Percentiles rank a stretch among this genome's conserved stretches.
Evolutionary conservation across 1,140 invertebrate species (phyloP).

Genomic region (Antheraea mylitta): DNA sequence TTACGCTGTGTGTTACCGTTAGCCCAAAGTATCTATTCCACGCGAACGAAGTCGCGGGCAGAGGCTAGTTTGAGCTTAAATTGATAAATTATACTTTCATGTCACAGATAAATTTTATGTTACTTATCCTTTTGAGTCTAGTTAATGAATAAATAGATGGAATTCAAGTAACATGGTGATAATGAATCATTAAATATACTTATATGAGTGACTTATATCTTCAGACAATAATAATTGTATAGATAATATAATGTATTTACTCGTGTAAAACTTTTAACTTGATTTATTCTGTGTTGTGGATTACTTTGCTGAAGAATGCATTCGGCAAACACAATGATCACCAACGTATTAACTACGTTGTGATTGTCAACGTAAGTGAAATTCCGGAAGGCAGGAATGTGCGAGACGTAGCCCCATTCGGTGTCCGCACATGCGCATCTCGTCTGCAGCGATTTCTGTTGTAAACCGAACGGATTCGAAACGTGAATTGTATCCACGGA

Average conservation of each 20-base stretch:
- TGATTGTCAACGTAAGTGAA: constrained; percentile 62
- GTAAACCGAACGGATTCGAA: constrained; percentile 46
- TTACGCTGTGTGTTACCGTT: too few relatives aligned
- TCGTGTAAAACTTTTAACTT: too few relatives aligned
- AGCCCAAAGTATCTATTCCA: too few relatives aligned
- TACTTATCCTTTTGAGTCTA: too few relatives aligned
- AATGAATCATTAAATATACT: not conserved
- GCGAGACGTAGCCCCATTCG: constrained; percentile 68
- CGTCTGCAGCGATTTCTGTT: constrained; percentile 54
- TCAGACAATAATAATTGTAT: not conserved
- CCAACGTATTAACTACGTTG: constrained; percentile 41
- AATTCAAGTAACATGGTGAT: too few relatives aligned
- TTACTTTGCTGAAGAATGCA: not conserved
- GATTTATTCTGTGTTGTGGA: not conserved
- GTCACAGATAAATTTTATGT: too few relatives aligned
- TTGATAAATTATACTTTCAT: too few relatives aligned
- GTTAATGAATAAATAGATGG: too few relatives aligned
- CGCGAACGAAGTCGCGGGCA: too few relatives aligned
- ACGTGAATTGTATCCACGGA: constrained; percentile 27
- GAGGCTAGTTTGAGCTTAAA: too few relatives aligned
- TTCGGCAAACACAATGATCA: constrained; percentile 33
- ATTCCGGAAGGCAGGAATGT: constrained; percentile 71
- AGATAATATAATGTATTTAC: too few relatives aligned
- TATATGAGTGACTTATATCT: too few relatives aligned
- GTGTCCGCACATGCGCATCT: constrained; percentile 60